phyloP scores from a whole-genome alignment of 2,888 invertebrate genomes.

The Netelia fuscicornis region DNA sequence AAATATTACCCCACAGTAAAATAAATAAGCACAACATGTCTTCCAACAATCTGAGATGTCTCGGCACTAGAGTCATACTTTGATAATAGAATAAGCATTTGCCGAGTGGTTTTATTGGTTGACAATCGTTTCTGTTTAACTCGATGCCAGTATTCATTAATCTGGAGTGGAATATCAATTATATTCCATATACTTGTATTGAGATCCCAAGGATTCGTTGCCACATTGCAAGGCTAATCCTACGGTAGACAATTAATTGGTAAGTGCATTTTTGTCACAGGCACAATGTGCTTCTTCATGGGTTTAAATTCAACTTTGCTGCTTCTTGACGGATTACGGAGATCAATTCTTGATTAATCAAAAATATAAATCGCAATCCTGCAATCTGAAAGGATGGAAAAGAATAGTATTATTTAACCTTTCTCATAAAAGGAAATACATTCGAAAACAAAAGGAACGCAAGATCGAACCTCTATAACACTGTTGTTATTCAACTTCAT shows the following conservation, averaged over 20 bases:
- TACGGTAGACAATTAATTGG: no score
- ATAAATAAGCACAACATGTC: conserved; percentile 63
- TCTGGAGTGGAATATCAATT: not conserved
- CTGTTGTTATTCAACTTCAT: conserved; percentile 96
- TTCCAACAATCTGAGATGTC: conserved; percentile 36
- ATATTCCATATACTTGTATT: not conserved
- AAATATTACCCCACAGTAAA: conserved; percentile 44
- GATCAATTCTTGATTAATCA: conserved; percentile 96
- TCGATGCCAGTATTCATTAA: not conserved
- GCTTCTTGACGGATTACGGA: conserved; percentile 95
- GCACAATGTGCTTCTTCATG: conserved; percentile 71
- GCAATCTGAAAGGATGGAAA: conserved; percentile 88
- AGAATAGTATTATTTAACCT: not conserved
- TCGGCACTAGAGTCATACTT: conserved; percentile 17
- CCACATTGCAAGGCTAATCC: no score
- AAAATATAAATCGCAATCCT: conserved; percentile 95
- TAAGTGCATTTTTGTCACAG: not conserved
- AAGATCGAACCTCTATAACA: conserved; percentile 92
- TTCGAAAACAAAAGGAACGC: not conserved
- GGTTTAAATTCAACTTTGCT: conserved; percentile 90
- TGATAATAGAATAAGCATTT: conserved; percentile 22
- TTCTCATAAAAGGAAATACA: not conserved
- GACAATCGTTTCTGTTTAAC: conserved; percentile 7
- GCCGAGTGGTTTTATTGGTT: conserved; percentile 1
- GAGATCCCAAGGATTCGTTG: conserved; percentile 24